Percentiles rank a stretch among this genome's conserved stretches.
phyloP scores from a whole-genome alignment of 2,888 invertebrate species.

The Nephrotoma guestfalica region DNA sequence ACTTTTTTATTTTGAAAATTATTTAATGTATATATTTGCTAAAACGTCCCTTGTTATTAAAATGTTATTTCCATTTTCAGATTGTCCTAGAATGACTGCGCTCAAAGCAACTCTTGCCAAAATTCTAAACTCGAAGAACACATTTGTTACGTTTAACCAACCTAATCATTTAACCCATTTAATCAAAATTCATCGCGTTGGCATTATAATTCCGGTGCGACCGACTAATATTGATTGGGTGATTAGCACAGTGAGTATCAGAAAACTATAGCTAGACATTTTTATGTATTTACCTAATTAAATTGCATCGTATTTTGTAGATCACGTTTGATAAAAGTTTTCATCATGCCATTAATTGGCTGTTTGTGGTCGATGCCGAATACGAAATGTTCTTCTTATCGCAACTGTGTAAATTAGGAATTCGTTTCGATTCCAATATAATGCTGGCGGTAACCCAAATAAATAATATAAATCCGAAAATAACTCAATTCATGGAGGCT shows the following conservation, averaged over 20 bases:
- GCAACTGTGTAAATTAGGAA: neutral
- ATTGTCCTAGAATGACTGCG: neutral
- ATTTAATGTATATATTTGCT: no score
- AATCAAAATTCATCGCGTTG: neutral
- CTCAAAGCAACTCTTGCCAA: neutral
- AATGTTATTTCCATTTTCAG: neutral
- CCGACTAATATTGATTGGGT: neutral
- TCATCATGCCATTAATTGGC: neutral
- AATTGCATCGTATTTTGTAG: neutral
- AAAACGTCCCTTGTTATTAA: no score
- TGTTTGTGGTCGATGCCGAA: neutral
- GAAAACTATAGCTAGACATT: no score
- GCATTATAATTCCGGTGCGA: neutral
- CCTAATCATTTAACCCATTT: neutral
- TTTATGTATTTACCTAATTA: no score
- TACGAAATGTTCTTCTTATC: neutral
- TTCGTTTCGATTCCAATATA: neutral
- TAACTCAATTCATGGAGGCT: neutral
- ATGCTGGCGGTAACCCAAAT: neutral
- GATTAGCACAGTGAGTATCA: neutral
- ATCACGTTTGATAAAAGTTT: neutral
- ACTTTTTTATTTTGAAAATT: no score
- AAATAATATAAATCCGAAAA: neutral
- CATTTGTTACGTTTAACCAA: neutral
- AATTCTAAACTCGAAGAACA: neutral